Evolutionary conservation across 2,797 vertebrate species (phyloP).

Genomic region (Lepilemur ruficaudatus): DNA sequence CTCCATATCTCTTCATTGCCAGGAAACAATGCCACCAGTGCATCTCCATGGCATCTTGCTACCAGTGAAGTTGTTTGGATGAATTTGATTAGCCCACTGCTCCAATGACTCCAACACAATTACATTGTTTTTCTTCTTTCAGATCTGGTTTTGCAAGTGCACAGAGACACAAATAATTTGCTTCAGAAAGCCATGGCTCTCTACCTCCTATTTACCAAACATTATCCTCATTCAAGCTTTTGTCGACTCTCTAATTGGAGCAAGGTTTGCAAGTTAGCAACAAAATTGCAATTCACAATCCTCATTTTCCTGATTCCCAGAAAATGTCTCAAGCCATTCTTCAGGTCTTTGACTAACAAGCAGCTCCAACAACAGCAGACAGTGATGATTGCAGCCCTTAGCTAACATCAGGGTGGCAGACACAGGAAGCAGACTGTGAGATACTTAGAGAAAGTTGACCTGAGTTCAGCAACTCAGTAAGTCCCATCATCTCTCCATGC

Average conservation of each 20-base stretch:
- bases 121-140: neutral
- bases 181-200: neutral
- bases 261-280: neutral
- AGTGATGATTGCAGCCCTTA: neutral
- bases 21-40: neutral
- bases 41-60: neutral
- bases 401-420: neutral
- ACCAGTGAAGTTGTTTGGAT: neutral
- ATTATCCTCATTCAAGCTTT: neutral
- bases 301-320: neutral
- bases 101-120: neutral
- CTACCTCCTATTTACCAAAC: neutral
- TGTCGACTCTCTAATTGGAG: neutral
- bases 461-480: neutral
- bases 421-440: neutral
- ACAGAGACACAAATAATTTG: neutral
- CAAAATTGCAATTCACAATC: neutral
- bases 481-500: neutral
- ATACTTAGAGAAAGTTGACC: neutral
- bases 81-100: neutral
- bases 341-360: neutral
- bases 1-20: neutral
- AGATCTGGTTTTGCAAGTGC: neutral
- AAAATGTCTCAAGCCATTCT: neutral
- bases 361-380: neutral